Conservation (phyloP, 1,140 invertebrate species). For the Apis cerana region DNA sequence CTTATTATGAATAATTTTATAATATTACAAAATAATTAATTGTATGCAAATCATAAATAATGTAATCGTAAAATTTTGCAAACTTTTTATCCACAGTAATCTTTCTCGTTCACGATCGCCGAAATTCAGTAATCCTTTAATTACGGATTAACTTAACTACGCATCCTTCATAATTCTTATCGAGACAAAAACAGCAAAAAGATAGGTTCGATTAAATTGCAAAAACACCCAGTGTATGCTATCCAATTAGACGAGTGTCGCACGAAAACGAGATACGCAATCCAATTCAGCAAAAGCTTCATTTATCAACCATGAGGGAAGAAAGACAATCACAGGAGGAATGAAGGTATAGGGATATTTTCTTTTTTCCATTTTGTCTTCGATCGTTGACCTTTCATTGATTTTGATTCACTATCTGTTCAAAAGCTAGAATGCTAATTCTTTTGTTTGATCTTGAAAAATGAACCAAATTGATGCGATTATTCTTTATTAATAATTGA, state of each 20-base stretch:
- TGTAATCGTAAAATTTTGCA: too few species aligned
- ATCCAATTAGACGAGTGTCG: neutral
- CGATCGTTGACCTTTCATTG: neutral
- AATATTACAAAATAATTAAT: too few species aligned
- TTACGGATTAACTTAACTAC: neutral
- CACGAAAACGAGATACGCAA: constrained; percentile 10
- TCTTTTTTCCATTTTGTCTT: neutral
- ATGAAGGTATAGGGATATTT: constrained; percentile 30
- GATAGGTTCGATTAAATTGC: neutral
- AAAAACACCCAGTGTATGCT: constrained; percentile 7
- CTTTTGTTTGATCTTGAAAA: neutral
- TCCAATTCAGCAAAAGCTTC: constrained; percentile 50
- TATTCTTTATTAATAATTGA: neutral
- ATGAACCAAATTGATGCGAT: neutral
- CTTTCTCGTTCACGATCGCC: neutral
- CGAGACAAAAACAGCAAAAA: neutral
- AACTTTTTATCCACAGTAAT: neutral
- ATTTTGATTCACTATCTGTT: neutral
- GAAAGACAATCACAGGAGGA: neutral
- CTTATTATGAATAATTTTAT: too few species aligned
- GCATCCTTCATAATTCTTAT: neutral
- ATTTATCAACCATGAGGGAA: constrained; percentile 20
- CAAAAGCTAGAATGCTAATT: neutral
- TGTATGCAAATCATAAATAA: too few species aligned
- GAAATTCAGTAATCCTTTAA: neutral